Evolutionary conservation across 2,888 invertebrate species (phyloP), one percentile per base, ranked within the genome.

Genomic region (Coelogynopora nodosa): DNA sequence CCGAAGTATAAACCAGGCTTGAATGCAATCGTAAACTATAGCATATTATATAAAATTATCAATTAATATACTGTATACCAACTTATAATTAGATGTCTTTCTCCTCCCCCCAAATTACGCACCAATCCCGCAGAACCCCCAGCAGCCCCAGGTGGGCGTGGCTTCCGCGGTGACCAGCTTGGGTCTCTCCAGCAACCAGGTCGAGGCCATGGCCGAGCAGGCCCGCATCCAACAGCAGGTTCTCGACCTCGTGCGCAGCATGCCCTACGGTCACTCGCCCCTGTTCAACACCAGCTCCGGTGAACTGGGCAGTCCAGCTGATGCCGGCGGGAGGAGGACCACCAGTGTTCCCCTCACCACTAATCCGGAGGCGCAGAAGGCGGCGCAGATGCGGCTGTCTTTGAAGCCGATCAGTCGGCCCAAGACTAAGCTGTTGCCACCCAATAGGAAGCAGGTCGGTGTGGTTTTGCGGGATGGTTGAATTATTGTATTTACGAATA

Each of bases 221-320:
- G 86, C 83, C n/a, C 5, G 86, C 18, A 67, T 85, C 30, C 86
- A 86, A 23, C 87, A 87, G 31, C 87, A 87, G 26, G 86, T 87
- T 0, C 74, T 87, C 0, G 86, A 87, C 80, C 29, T 87, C 23
- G 87, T 87, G 13, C 74, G 30, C 18, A 86, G 29, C 23, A 67
- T 87, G 84, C 87, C 87, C 0, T 87, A 87, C 30, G 87, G 87
- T 82, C 86, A 86, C 30, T 86, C 82, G 5, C 31, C 82, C 30
- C 31, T 82, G 5, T 82, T 82, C 31, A 82, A 82, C 30, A 5
- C 30, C 1, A 2, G 28, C 5, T 30, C 30, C 5, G 30, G 30
- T 82, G 10, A 5, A 18, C 5, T 5, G 10, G 27, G 27, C 23
- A n/a, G 18, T 5, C 2, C 13, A 5, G 31, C 5, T 5, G 18